Conservation (phyloP, 2,797 vertebrate species). For the Peromyscus melanophrys region DNA sequence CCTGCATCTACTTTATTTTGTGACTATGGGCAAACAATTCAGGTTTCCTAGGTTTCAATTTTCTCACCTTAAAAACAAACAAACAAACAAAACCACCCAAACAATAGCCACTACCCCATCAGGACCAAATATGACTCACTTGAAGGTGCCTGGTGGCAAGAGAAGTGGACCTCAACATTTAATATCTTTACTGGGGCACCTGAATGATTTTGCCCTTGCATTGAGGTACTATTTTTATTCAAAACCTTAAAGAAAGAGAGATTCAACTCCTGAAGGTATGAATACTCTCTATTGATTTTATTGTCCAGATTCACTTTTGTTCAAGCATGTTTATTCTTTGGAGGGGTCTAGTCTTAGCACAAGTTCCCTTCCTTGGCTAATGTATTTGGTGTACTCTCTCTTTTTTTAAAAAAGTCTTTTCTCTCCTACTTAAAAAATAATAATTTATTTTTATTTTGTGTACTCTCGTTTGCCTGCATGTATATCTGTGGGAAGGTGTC, state of each 20-base stretch:
- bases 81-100: not conserved
- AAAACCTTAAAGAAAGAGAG: not conserved
- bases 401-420: not conserved
- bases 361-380: not conserved
- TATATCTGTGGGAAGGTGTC: not conserved
- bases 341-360: not conserved
- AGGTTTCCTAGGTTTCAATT: not conserved
- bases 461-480: not conserved
- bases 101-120: not conserved
- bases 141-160: not conserved
- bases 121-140: not conserved
- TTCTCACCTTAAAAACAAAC: slow-evolving; percentile 36
- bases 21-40: not conserved
- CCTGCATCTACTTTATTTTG: slow-evolving; percentile 27
- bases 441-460: not conserved
- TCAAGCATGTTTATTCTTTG: not conserved
- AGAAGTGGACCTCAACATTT: not conserved
- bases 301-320: not conserved
- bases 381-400: not conserved
- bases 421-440: not conserved
- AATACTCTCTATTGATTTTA: not conserved
- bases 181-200: not conserved
- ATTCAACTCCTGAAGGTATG: not conserved
- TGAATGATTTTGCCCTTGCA: not conserved
- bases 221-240: not conserved